These are phyloP conservation scores for Hololepta plana DNA, from an alignment of 2,888 invertebrate species.

Conservation along the genomic window DNA sequence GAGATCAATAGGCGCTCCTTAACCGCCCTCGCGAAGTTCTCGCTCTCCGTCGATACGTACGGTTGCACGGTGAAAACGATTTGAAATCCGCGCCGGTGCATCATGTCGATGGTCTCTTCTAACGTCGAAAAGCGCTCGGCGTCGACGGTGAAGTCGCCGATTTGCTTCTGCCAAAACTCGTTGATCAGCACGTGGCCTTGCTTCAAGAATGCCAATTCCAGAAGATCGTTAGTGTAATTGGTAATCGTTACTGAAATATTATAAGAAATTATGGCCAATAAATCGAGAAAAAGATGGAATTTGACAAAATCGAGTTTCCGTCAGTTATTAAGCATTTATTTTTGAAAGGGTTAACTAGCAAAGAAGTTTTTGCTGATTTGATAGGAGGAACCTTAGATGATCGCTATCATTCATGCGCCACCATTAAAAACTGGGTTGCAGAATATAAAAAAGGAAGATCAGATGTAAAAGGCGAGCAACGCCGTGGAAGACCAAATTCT, in stretches of 20 bases:
- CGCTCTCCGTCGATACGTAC: constrained; percentile 72
- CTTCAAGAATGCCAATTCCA: constrained; percentile 46
- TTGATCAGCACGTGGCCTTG: constrained; percentile 64
- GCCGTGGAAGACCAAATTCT: no score
- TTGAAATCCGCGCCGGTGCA: constrained; percentile 69
- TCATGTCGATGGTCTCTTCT: constrained; percentile 58
- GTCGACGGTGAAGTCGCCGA: constrained; percentile 79
- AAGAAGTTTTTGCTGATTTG: no score
- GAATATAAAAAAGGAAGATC: no score
- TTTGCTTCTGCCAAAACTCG: constrained; percentile 67
- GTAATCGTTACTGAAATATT: constrained; percentile 37
- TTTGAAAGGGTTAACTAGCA: no score
- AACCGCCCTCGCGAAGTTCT: constrained; percentile 65
- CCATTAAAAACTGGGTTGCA: no score
- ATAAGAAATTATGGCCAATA: no score
- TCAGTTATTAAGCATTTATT: no score
- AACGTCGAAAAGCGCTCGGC: constrained; percentile 55
- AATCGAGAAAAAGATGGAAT: no score
- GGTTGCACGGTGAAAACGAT: constrained; percentile 82
- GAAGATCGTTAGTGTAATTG: constrained; percentile 69
- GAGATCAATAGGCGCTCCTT: constrained; percentile 54
- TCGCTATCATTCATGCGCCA: no score
- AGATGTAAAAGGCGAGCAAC: no score
- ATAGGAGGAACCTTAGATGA: no score
- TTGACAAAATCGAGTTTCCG: no score